phyloP scores from a whole-genome alignment of 2,113 vertebrate species.

The Poeciliopsis prolifica region DNA sequence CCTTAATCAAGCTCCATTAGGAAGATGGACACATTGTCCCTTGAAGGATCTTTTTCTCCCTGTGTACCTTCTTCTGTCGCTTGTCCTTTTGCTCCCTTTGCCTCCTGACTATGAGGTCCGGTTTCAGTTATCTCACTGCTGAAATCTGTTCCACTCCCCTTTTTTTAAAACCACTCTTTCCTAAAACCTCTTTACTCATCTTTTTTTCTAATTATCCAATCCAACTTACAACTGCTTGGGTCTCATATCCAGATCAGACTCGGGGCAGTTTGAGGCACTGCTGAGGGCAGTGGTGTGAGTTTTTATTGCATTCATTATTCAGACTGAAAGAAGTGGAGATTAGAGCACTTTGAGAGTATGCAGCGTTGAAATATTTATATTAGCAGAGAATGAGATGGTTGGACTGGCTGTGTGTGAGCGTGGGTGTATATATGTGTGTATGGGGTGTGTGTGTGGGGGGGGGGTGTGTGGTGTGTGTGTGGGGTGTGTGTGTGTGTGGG shows the following conservation, averaged over 20 bases:
- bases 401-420: slow-evolving; percentile 18
- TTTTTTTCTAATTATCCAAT: slow-evolving; percentile 29
- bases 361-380: slow-evolving; percentile 64
- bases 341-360: slow-evolving; percentile 53
- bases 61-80: slow-evolving; percentile 13
- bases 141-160: not conserved
- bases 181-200: slow-evolving; percentile 5
- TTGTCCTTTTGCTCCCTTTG: slow-evolving; percentile 20
- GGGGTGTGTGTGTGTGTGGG: not conserved
- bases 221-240: slow-evolving; percentile 7
- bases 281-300: slow-evolving; percentile 49
- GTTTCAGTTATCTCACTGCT: slow-evolving; percentile 9
- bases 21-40: slow-evolving; percentile 23
- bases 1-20: slow-evolving; percentile 51
- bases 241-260: slow-evolving; percentile 35
- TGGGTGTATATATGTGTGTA: slow-evolving; percentile 7
- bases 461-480: not conserved
- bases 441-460: not conserved
- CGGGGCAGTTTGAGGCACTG: slow-evolving; percentile 41
- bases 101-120: not conserved
- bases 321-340: slow-evolving; percentile 59
- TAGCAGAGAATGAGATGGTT: slow-evolving; percentile 56
- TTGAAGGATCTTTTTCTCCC: slow-evolving; percentile 27
- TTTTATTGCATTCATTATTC: slow-evolving; percentile 72
- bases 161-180: not conserved